Evolutionary conservation across 2,113 vertebrate species (phyloP).

Genomic region (Melanostigma gelatinosum): DNA sequence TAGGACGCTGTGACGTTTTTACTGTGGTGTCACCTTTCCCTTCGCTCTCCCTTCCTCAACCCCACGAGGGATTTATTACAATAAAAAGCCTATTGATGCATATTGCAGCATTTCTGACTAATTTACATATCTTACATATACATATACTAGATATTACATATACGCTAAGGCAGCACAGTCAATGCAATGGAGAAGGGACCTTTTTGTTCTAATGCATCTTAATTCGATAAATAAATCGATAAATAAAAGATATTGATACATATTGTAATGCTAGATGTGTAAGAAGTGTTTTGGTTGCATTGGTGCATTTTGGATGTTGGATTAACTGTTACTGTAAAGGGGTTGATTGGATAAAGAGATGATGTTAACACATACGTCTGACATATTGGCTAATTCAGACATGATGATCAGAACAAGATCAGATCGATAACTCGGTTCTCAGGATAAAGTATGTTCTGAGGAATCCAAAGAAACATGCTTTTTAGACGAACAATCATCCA

Average conservation of each 20-base stretch:
- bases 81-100: background rate
- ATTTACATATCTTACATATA: too few species aligned
- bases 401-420: slow-evolving; percentile 12
- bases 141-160: too few species aligned
- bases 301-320: background rate
- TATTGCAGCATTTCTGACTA: background rate
- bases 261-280: background rate
- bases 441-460: background rate
- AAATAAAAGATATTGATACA: background rate
- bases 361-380: background rate
- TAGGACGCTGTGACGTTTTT: background rate
- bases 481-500: slow-evolving; percentile 32
- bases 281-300: slow-evolving; percentile 4
- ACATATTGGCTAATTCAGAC: background rate
- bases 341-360: background rate
- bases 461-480: background rate
- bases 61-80: background rate
- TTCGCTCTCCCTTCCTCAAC: background rate
- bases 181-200: background rate
- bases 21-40: too few species aligned
- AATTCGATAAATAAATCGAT: background rate
- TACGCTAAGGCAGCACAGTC: background rate
- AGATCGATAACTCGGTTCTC: background rate
- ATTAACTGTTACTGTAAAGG: background rate
- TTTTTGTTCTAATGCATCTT: background rate